Base-by-base conservation (phyloP, 2,113 vertebrate species). In the Notiomystis cincta region DNA sequence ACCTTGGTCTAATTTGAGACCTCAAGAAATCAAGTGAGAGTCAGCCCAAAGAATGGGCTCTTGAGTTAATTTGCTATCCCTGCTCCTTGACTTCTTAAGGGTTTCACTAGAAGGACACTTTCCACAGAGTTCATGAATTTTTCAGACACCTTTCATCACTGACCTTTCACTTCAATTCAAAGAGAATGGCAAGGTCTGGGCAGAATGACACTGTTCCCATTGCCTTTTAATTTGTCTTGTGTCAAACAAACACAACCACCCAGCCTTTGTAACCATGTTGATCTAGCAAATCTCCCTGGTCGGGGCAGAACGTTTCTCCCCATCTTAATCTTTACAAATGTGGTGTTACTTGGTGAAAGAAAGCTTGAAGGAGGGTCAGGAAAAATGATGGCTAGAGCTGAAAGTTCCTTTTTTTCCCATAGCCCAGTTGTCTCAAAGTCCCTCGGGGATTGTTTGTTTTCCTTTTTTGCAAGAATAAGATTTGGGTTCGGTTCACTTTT, bases 81-180 rank as follows among this genome's bases (percentile, higher is more conserved):
- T 81, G 60, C n/a, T 65, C 27, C 50, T 87, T 91, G 57, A 42
- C 65, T 95, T 80, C 62, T 83, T 69, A 35, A 93, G 80, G n/a
- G 27, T 79, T 93, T 86, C 35, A 7, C 60, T 50, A 47, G 69
- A 93, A 94, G 75, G 51, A 73, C 60, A 16, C 37, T 84, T 94
- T 38, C 42, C 50, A 38, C 50, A n/a, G 45, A 91, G 53, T 82
- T 91, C 54, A 85, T 95, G 42, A 86, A 83, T 87, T 95, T 96
- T 96, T 94, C 64, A 93, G 75, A 20, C 27, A 31, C 23, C 62
- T 88, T 96, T 90, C 67, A 82, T 90, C 75, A 56, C 58, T 82
- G 82, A 94, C 75, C 81, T 93, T 96, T 91, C 66, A 62, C 87
- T 91, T 94, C 79, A 70, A 44, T 95, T 89, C 93, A 35, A 82